These are phyloP conservation scores for Dione juno DNA, from an alignment of 2,888 invertebrate genomes.

Conservation along the genomic window DNA sequence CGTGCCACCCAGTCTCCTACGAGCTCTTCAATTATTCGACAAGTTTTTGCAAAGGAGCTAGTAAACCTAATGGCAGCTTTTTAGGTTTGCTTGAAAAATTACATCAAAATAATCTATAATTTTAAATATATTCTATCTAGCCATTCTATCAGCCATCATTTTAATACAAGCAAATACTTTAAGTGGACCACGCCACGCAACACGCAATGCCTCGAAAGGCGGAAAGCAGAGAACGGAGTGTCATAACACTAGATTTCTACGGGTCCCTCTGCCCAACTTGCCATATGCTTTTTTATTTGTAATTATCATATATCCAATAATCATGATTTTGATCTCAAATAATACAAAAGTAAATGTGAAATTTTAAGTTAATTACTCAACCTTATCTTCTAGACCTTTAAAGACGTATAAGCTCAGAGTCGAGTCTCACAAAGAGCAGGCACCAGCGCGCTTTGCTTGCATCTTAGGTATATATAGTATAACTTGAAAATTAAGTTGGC, in stretches of 20 bases:
- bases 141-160: no score
- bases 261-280: not conserved
- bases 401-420: conserved; percentile 1
- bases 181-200: no score
- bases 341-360: not conserved
- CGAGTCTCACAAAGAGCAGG: not conserved
- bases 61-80: not conserved
- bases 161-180: no score
- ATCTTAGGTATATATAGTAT: no score
- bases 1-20: conserved; percentile 8
- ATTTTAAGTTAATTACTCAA: not conserved
- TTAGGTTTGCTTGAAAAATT: not conserved
- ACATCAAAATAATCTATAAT: no score
- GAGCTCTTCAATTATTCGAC: conserved; percentile 20
- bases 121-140: no score
- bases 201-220: no score
- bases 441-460: conserved; percentile 12
- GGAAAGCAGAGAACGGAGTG: no score
- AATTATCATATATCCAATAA: no score
- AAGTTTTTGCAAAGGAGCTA: not conserved
- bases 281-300: no score
- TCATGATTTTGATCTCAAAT: no score
- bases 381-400: not conserved
- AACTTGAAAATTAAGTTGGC: no score
- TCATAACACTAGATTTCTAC: not conserved